Conservation (phyloP, 2,113 vertebrate genomes). For the Gracilinanus agilis region DNA sequence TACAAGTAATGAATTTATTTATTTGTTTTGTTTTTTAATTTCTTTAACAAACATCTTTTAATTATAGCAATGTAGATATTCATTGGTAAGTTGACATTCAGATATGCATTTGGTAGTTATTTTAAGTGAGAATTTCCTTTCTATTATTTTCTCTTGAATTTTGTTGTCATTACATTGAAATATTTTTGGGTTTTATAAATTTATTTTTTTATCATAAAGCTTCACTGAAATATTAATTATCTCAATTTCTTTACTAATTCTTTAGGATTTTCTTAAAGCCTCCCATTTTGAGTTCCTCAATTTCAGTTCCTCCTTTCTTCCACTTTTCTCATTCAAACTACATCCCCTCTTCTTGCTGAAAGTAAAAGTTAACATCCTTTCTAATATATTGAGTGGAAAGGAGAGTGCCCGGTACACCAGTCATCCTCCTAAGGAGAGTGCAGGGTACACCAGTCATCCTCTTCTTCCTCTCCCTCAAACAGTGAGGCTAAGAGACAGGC, state of each 20-base stretch:
- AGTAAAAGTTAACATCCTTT: neutral
- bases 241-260: neutral
- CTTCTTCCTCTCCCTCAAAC: neutral
- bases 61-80: neutral
- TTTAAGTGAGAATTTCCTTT: neutral
- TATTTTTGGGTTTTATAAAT: neutral
- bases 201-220: neutral
- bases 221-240: neutral
- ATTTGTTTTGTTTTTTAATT: neutral
- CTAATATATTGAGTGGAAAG: neutral
- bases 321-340: neutral
- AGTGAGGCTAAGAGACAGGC: neutral
- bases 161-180: neutral
- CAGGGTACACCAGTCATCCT: neutral
- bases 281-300: neutral
- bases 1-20: neutral
- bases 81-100: neutral
- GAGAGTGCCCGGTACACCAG: neutral
- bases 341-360: neutral
- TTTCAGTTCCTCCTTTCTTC: neutral
- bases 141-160: neutral
- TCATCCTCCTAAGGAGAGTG: neutral
- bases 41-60: neutral
- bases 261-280: neutral
- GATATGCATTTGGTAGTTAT: neutral